phyloP scores from a whole-genome alignment of 1,140 invertebrate genomes.

The Drosophila watanabei region DNA sequence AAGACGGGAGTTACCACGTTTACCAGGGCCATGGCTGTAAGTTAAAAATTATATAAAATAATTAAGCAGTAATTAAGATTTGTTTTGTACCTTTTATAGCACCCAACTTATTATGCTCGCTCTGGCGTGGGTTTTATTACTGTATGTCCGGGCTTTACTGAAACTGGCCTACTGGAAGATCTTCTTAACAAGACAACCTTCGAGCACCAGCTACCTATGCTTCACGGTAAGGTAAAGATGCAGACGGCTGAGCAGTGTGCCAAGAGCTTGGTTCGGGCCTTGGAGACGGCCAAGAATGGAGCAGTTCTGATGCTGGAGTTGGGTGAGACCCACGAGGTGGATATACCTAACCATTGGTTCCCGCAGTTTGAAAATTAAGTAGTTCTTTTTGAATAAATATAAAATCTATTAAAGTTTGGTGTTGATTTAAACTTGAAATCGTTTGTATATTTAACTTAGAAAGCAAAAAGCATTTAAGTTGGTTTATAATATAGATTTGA shows the following conservation, averaged over 20 bases:
- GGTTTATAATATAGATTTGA: neutral
- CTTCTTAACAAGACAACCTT: conserved; percentile 60
- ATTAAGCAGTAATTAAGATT: neutral
- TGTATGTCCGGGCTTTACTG: conserved; percentile 77
- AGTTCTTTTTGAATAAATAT: neutral
- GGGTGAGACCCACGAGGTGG: conserved; percentile 50
- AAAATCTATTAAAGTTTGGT: neutral
- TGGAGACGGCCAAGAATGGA: conserved; percentile 61
- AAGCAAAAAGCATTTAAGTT: neutral
- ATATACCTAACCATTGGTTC: conserved; percentile 58
- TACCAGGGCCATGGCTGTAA: conserved; percentile 77
- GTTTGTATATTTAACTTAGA: neutral
- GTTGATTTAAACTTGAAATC: neutral
- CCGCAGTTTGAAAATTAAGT: conserved; percentile 16
- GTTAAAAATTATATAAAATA: neutral
- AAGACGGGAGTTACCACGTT: conserved; percentile 86
- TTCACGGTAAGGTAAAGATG: conserved; percentile 22
- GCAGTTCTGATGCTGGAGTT: conserved; percentile 61
- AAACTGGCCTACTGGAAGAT: conserved; percentile 60
- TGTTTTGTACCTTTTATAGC: conserved; percentile 10
- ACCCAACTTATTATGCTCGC: conserved; percentile 43
- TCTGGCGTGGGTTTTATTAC: conserved; percentile 70
- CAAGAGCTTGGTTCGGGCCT: conserved; percentile 55
- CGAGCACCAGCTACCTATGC: conserved; percentile 31
- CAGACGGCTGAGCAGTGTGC: conserved; percentile 64